Base-by-base conservation (phyloP, 2,113 vertebrate genomes). In the Pseudopipra pipra region DNA sequence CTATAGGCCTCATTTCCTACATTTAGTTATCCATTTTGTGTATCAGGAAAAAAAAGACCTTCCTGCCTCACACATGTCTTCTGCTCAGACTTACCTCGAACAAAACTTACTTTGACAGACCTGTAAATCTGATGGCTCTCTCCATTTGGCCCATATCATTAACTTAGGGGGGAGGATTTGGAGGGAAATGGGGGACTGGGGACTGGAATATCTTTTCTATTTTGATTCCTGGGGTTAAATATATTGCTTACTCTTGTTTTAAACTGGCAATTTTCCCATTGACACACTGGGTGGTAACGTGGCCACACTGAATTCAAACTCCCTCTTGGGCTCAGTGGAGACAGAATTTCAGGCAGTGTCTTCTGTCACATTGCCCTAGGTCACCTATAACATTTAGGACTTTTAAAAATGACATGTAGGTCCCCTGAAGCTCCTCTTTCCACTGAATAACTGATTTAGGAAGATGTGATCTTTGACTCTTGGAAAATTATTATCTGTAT, bases 241-340 rank as follows among this genome's bases (percentile, higher is more conserved):
- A 68, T 16, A 37, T 68, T 21, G 37, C 35, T 74, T 86, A 71
- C 8, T 66, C 44, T 58, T 65, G 19, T 44, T 88, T 90, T 67
- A 65, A 83, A 49, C 33, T 85, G 85, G 75, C 93, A 88, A 5
- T 85, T 83, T 91, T 95, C 87, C 89, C 87, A 80, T 31, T 76
- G 70, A 65, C 93, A 82, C 52, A 19, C 61, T 85, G 95, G 89
- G 89, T 87, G 87, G 85, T 95, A 96, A 77, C 85, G 30, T 11
- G 17, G 70, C 39, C 58, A 51, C 8, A 30, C 37, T n/a, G 30
- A 58, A 52, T 62, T 73, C 67, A 43, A n/a, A 52, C 22, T 79
- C 68, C 54, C n/a, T 43, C 52, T 67, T 21, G 39, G 85, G 46
- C 39, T 91, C 81, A 39, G n/a, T 30, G 71, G 59, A 91, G 81